phyloP scores from a whole-genome alignment of 2,113 vertebrate genomes.

The Lynx canadensis region DNA sequence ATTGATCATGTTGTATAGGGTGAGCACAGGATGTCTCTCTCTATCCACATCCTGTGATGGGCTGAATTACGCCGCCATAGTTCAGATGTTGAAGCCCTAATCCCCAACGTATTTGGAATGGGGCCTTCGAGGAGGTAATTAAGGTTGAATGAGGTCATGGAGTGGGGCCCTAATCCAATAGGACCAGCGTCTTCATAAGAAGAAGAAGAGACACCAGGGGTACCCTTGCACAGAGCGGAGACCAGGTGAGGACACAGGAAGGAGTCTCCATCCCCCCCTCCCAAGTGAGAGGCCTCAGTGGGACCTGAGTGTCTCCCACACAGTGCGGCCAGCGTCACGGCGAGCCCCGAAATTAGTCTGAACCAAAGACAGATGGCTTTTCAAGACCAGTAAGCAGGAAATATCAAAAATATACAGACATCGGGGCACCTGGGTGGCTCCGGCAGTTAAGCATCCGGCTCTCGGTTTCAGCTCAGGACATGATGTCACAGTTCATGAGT shows the following conservation, averaged over 20 bases:
- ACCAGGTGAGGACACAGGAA: neutral
- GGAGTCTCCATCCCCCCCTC: neutral
- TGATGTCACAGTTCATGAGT: no score
- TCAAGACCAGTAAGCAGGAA: neutral
- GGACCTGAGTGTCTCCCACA: neutral
- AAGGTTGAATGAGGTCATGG: neutral
- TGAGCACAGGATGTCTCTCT: no score
- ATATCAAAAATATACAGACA: neutral
- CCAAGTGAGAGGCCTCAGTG: neutral
- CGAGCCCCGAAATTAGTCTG: neutral
- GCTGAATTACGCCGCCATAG: neutral
- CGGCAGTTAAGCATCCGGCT: no score
- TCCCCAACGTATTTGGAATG: neutral
- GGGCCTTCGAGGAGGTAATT: neutral
- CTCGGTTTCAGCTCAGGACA: no score
- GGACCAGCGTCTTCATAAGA: neutral
- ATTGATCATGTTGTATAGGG: no score
- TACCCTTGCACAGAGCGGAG: neutral
- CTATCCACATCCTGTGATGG: accelerated
- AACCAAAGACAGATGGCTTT: accelerated
- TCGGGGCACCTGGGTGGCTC: no score
- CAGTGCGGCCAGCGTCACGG: neutral
- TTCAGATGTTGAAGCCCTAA: neutral
- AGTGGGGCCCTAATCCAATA: no score
- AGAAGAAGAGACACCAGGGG: neutral